Percentiles rank a stretch among this genome's conserved stretches.
These are phyloP conservation scores for Pseudorhombus dupliciocellatus DNA, from an alignment of 2,113 vertebrate species.

Conservation along the genomic window DNA sequence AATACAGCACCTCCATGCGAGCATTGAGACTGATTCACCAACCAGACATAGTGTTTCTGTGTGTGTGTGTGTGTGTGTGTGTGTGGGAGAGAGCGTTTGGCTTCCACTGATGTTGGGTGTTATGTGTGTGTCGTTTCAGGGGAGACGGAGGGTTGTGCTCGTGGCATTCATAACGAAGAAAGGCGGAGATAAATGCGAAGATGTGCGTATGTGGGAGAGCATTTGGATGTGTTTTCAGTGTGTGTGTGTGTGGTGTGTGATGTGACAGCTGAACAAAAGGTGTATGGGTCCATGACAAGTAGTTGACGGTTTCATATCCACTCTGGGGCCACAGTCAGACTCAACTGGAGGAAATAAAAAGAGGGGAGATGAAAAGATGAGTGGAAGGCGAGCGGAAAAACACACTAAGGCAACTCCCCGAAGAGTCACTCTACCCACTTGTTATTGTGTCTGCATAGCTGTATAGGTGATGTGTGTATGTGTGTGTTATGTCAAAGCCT, in stretches of 20 bases:
- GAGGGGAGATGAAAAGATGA: constrained; percentile 40
- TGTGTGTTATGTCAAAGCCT: constrained; percentile 15
- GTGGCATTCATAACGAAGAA: constrained; percentile 1
- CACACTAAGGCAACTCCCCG: constrained; percentile 14
- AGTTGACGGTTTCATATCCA: constrained; percentile 54
- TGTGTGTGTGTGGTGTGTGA: background rate
- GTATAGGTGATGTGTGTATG: background rate
- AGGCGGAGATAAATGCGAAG: constrained; percentile 9
- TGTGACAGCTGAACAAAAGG: constrained; percentile 46
- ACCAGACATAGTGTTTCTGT: background rate
- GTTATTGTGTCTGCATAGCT: constrained; percentile 19
- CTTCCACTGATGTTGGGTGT: background rate
- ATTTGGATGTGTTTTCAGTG: background rate
- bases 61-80: background rate
- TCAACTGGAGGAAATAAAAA: constrained; percentile 15
- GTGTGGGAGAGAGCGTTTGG: background rate
- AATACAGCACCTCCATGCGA: background rate
- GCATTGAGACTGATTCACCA: background rate
- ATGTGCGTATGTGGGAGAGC: background rate
- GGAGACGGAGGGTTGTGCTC: background rate
- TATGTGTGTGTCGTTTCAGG: background rate
- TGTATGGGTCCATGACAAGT: constrained; percentile 49
- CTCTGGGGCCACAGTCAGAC: constrained; percentile 36
- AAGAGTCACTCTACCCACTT: constrained; percentile 35
- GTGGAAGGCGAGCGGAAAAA: constrained; percentile 24